Percentiles rank a stretch among this genome's conserved stretches.
phyloP scores from a whole-genome alignment of 2,113 vertebrate species.

The Seriola dumerili region DNA sequence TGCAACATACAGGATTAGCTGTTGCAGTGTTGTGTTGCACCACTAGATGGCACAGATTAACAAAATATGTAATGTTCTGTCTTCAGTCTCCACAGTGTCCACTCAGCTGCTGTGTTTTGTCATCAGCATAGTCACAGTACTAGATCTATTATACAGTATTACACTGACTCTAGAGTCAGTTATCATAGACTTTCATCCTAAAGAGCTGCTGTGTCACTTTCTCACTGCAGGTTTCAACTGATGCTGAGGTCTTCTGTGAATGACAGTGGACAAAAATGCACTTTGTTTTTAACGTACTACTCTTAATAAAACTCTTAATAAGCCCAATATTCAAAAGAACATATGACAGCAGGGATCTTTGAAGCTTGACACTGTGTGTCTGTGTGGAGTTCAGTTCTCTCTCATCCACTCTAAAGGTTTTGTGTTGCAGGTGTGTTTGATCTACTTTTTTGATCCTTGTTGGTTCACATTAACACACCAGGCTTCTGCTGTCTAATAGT shows the following conservation, averaged over 20 bases:
- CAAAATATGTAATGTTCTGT: background rate
- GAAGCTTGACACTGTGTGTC: background rate
- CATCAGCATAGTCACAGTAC: too few relatives aligned
- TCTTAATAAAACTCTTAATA: background rate
- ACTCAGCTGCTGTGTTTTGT: background rate
- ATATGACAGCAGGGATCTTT: background rate
- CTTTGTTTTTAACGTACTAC: background rate
- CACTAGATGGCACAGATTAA: constrained; percentile 51
- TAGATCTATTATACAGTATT: background rate
- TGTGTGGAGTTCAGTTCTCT: background rate
- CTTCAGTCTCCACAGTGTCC: background rate
- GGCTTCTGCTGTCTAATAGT: constrained; percentile 40
- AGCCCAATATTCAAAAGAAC: background rate
- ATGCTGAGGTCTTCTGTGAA: background rate
- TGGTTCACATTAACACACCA: constrained; percentile 26
- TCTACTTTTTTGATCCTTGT: background rate
- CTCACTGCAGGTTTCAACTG: too few relatives aligned
- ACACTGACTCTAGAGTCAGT: background rate
- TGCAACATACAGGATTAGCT: background rate
- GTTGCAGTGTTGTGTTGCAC: constrained; percentile 22
- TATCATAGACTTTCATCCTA: background rate
- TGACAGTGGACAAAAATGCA: background rate
- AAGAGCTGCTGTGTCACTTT: background rate
- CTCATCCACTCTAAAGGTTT: background rate
- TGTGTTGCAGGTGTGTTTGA: background rate